A percentile compares a stretch with the other conserved stretches of the same genome.
Conservation (phyloP, 2,113 vertebrate species). For the Colius striatus region DNA sequence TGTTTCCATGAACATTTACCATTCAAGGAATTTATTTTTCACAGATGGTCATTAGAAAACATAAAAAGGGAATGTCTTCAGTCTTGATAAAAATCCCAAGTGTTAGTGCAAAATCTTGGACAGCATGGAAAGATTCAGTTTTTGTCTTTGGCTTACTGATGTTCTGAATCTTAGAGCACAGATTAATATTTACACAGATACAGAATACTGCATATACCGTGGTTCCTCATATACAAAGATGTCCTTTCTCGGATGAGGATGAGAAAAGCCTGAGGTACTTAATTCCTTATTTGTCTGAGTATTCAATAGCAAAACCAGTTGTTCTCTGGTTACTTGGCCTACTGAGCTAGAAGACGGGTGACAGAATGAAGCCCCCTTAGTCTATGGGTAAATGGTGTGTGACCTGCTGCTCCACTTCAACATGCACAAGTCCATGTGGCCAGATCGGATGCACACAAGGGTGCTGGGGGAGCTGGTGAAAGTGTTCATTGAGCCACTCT, state of each 20-base stretch:
- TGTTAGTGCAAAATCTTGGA: not conserved
- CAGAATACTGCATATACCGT: fast-evolving
- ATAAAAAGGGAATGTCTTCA: not conserved
- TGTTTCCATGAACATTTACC: not conserved
- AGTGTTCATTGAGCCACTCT: too few relatives aligned
- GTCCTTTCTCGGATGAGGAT: not conserved
- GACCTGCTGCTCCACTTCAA: too few relatives aligned
- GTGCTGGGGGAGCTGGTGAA: too few relatives aligned
- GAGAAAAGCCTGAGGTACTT: too few relatives aligned
- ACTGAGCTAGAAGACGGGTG: too few relatives aligned
- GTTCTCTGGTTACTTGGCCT: too few relatives aligned
- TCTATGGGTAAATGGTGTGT: too few relatives aligned
- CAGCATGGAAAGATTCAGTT: not conserved
- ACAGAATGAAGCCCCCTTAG: too few relatives aligned
- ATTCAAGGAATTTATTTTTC: not conserved
- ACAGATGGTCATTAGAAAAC: not conserved
- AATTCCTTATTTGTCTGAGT: too few relatives aligned
- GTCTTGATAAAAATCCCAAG: not conserved
- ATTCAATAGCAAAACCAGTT: too few relatives aligned
- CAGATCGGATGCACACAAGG: too few relatives aligned
- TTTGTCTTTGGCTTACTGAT: not conserved
- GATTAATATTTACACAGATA: not conserved
- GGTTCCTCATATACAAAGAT: not conserved
- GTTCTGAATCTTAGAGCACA: not conserved
- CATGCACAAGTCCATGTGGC: too few relatives aligned